Conservation (phyloP, 2,113 vertebrate species). For the Pitta sordida region DNA sequence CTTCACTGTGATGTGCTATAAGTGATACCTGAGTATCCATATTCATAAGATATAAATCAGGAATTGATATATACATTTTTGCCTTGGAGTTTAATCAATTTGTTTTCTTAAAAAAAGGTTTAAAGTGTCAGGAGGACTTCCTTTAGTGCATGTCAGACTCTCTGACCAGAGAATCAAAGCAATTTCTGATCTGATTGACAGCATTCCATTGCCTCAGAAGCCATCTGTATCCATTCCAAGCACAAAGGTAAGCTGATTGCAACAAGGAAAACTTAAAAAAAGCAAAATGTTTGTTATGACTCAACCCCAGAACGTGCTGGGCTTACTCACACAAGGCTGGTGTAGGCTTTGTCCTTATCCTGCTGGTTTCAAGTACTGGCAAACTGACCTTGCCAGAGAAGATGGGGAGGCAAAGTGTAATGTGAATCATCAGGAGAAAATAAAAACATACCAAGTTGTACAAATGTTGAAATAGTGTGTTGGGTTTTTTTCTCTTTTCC, state of each 20-base stretch:
- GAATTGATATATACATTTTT: background rate
- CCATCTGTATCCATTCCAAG: conserved; percentile 61
- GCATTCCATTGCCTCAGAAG: conserved; percentile 83
- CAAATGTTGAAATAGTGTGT: background rate
- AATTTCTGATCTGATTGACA: conserved; percentile 80
- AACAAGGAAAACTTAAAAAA: background rate
- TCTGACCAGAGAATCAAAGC: conserved; percentile 90
- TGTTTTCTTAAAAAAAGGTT: conserved; percentile 77
- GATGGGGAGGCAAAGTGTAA: background rate
- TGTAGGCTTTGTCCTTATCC: background rate
- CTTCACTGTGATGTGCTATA: background rate
- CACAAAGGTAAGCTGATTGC: conserved; percentile 72
- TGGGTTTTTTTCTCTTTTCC: background rate
- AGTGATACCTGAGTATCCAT: background rate
- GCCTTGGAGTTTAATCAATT: background rate
- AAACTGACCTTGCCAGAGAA: background rate
- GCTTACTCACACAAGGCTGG: background rate
- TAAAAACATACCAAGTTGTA: accelerated
- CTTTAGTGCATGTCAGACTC: conserved; percentile 86
- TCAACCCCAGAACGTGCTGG: background rate
- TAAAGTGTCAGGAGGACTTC: conserved; percentile 91
- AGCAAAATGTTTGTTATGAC: background rate
- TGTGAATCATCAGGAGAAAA: background rate
- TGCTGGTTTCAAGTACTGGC: background rate
- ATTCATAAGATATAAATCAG: background rate